Conservation (phyloP, 2,797 vertebrate genomes). For the Sebastes itinus region DNA sequence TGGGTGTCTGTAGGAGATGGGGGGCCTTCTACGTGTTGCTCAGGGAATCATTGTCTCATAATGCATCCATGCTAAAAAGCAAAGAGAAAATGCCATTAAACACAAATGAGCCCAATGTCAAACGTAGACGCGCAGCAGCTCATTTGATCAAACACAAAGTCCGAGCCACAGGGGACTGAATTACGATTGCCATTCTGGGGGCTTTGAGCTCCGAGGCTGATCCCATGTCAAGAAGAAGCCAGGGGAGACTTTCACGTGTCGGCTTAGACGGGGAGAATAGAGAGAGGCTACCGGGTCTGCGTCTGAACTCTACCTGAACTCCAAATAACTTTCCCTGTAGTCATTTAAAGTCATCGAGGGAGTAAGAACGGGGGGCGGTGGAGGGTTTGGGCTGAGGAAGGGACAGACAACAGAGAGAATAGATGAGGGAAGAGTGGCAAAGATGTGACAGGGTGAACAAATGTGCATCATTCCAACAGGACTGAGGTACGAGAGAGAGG, state of each 20-base stretch:
- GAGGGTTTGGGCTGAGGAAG: not conserved
- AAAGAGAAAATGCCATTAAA: slow-evolving; percentile 39
- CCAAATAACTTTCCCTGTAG: slow-evolving; percentile 65
- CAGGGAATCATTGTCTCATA: slow-evolving; percentile 18
- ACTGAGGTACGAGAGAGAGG: slow-evolving; percentile 20
- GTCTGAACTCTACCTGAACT: slow-evolving; percentile 75
- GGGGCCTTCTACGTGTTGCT: not conserved
- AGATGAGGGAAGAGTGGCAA: slow-evolving; percentile 32
- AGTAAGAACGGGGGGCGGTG: not conserved
- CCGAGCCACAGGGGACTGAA: slow-evolving; percentile 43
- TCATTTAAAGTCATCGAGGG: slow-evolving; percentile 60
- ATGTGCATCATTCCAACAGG: slow-evolving; percentile 45
- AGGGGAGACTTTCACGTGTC: slow-evolving; percentile 59
- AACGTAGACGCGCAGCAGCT: slow-evolving; percentile 26
- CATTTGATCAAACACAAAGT: slow-evolving; percentile 66
- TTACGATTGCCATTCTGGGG: slow-evolving; percentile 47
- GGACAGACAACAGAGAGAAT: slow-evolving; percentile 50
- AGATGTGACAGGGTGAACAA: slow-evolving; percentile 45
- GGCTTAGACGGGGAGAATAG: slow-evolving; percentile 47
- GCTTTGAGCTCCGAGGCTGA: slow-evolving; percentile 66
- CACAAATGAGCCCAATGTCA: slow-evolving; percentile 45
- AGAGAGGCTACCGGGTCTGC: slow-evolving; percentile 54
- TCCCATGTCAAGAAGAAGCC: slow-evolving; percentile 68
- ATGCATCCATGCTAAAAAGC: slow-evolving; percentile 23
- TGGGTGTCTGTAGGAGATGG: not conserved